These are phyloP conservation scores for Taeniopygia guttata DNA, from an alignment of 2,797 vertebrate genomes.

Conservation along the genomic window DNA sequence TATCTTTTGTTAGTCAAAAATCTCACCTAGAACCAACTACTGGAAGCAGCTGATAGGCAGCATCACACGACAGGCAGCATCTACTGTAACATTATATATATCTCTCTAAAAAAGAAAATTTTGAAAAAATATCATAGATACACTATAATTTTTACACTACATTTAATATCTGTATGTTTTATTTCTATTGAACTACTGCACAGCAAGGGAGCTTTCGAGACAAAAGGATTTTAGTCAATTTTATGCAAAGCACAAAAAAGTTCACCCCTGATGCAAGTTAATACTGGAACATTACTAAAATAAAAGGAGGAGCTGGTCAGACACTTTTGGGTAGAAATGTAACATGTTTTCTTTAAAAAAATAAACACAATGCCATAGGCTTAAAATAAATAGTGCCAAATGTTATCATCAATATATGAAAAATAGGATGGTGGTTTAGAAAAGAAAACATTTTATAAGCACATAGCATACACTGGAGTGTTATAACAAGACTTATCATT, in stretches of 20 bases:
- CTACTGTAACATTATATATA: not conserved
- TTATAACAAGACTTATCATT: not conserved
- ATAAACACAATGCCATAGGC: constrained; percentile 62
- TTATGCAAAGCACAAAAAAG: constrained; percentile 56
- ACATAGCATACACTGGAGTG: not conserved
- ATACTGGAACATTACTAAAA: constrained; percentile 66
- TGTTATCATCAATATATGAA: constrained; percentile 30
- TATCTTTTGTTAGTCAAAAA: not conserved
- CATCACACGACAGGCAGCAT: not conserved
- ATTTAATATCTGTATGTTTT: constrained; percentile 37
- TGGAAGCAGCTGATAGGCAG: not conserved
- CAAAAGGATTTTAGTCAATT: constrained; percentile 31
- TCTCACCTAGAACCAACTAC: not conserved
- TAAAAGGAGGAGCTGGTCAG: constrained; percentile 18
- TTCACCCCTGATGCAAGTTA: constrained; percentile 61
- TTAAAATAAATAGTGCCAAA: constrained; percentile 76
- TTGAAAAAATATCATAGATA: not conserved
- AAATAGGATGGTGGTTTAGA: constrained; percentile 14
- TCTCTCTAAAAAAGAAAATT: not conserved
- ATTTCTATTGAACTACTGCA: constrained; percentile 62
- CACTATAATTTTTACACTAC: not conserved
- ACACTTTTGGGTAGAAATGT: constrained; percentile 58
- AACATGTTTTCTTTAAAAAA: constrained; percentile 65
- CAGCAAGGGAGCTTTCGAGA: constrained; percentile 19
- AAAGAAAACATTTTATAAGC: not conserved